These are phyloP conservation scores for Carcina quercana DNA, from an alignment of 2,888 invertebrate species.

Conservation along the genomic window DNA sequence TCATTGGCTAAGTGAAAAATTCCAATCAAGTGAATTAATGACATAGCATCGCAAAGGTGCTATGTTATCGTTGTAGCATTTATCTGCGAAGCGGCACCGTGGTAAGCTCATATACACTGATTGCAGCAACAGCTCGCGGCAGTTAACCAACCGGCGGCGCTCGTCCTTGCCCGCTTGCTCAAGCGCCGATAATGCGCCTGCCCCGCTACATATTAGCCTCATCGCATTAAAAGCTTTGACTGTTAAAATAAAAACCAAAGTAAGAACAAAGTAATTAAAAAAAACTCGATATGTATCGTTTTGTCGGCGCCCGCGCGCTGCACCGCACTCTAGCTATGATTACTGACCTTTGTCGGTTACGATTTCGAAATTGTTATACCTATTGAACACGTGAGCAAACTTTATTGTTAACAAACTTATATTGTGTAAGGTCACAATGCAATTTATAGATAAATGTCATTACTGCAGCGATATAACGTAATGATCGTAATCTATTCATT, in stretches of 20 bases:
- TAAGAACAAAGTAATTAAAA: slow-evolving; percentile 54
- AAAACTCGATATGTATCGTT: slow-evolving; percentile 23
- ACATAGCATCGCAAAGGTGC: too few relatives aligned
- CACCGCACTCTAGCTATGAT: slow-evolving; percentile 32
- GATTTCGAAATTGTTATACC: slow-evolving; percentile 49
- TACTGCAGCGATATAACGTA: slow-evolving; percentile 33
- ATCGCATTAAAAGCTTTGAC: slow-evolving; percentile 58
- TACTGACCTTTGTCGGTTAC: slow-evolving; percentile 44
- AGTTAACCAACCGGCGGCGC: slow-evolving; percentile 5
- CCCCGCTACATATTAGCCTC: slow-evolving; percentile 42
- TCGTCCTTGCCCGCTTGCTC: slow-evolving; percentile 60
- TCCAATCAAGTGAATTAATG: too few relatives aligned
- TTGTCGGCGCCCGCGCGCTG: slow-evolving; percentile 21
- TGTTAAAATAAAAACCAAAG: slow-evolving; percentile 33
- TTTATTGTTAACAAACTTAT: slow-evolving; percentile 41
- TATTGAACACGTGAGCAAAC: slow-evolving; percentile 41
- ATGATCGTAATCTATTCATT: slow-evolving; percentile 27
- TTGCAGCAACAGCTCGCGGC: slow-evolving; percentile 11
- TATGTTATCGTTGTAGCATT: too few relatives aligned
- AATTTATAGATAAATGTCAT: slow-evolving; percentile 53
- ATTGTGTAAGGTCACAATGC: slow-evolving; percentile 44
- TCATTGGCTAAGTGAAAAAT: too few relatives aligned
- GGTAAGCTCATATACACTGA: slow-evolving; percentile 8
- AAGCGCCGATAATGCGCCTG: slow-evolving; percentile 50
- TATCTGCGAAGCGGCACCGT: slow-evolving; percentile 5